Evolutionary conservation across 2,888 invertebrate species (phyloP), one percentile per base, ranked within the genome.

Genomic region (Limenitis camilla): DNA sequence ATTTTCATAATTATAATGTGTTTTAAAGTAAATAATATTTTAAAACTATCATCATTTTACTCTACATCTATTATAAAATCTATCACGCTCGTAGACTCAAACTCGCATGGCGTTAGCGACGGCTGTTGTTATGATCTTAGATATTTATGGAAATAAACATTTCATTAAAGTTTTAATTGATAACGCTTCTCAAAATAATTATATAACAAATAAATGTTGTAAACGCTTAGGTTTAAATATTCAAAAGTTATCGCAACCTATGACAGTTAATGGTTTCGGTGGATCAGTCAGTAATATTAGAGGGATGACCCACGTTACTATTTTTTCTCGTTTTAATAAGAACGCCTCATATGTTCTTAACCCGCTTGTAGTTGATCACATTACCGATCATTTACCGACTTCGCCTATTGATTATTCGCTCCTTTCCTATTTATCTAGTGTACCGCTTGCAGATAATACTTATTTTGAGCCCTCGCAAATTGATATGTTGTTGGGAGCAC

Each of bases 181-280:
- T 35, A 44, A 40, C 11, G 55, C 35, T 2, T 55, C 49, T 5
- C 45, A 52, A 29, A 44, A 43, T 10, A 49, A 52, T 40, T 55
- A 49, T 35, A 39, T 55, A 19, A 55, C 55, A 1, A 30, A 27
- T 1, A 31, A 29, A 1, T 52, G 42, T 38, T 44, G 48, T 30
- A 6, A 45, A 7, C 41, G 31, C 6, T 32, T 52, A 30, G 31
- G 30, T 9, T 39, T 48, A 38, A 47, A 47, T 30, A 38, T 40
- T 29, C 7, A 36, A n/a, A 10, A n/a, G 19, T 9, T 10, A 35
- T 11, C 29, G 31, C 19, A 40, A 11, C 7, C 10, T 19, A 10
- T 29, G 5, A 36, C 38, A 28, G 49, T 55, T 8, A 52, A 48
- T 29, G 55, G 39, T 19, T 49, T 56, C 27, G 55, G 46, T 7